Base-by-base conservation (phyloP, 2,113 vertebrate genomes). In the Takifugu bimaculatus region DNA sequence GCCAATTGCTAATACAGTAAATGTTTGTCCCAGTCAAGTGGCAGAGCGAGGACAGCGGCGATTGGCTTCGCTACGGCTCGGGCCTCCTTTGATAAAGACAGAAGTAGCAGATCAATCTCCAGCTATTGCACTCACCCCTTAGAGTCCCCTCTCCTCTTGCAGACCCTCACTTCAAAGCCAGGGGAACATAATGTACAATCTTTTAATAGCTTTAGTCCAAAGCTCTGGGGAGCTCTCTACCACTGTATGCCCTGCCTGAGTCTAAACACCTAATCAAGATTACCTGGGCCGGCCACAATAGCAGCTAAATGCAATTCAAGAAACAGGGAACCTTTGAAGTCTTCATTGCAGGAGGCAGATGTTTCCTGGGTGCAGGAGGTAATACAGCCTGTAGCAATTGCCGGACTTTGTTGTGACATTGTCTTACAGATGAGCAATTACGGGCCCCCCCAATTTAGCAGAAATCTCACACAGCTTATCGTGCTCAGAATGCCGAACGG, bases 211-310 rank as follows among this genome's bases (percentile, higher is more conserved):
- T 95, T 94, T 95, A 95, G 97, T 96, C 93, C 93, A 93, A 93
- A 93, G 94, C 95, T 96, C 93, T 93, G 89, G 92, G 94, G 78
- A 86, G 88, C 92, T 93, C 91, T 93, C 80, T 90, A 90, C 89
- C 91, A 94, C 94, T 93, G 94, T 90, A 92, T 86, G 93, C 92
- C 93, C 94, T 93, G 87, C 91, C 93, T 95, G 93, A 88, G 94
- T 95, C 94, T 98, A 98, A 98, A 98, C 96, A 98, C 95, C 96
- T 97, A 88, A 96, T 96, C 97, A 94, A 94, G 95, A 98, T 94
- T 94, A 96, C 94, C 94, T 90, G 89, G 62, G 93, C 93, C n/a
- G 75, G 82, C 95, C 88, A 97, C 97, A 98, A 98, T 97, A 96
- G 95, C 94, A 91, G 93, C 94, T 95, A 96, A 98, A 98, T 97